Base-by-base conservation (phyloP, 2,888 invertebrate genomes). In the Drosophila lutescens region DNA sequence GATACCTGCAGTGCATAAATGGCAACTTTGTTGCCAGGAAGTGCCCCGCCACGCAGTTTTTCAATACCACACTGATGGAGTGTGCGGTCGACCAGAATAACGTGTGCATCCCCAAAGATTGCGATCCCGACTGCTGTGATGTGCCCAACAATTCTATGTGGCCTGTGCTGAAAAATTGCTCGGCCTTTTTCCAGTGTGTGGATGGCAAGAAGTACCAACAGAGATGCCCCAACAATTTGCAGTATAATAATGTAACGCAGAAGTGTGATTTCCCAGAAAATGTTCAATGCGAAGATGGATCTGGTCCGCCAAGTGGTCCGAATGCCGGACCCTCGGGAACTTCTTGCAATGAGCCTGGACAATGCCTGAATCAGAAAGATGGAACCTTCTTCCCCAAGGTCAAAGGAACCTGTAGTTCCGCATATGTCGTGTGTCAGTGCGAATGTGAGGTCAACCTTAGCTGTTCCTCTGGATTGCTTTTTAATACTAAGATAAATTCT, bases 251-350 rank as follows among this genome's bases (percentile, higher is more conserved):
- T 0, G 7, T 4, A 0, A 78, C 74, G 0, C 51, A 62, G 12
- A 8, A 53, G 0, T 90, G 90, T 61, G 91, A 88, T 47, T 88
- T 46, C 44, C 91, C 90, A 4, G 51, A 75, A 7, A 68, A 75
- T 17, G 90, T 88, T 1, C 40, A 77, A 1, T 90, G 90, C 44
- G 65, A 77, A 4, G 80, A 81, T 72, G 80, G 79, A 10, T 76
- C 77, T 44, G 43, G 50, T 6, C 80, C 87, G 34, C 89, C 89
- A 9, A 80, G 80, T 36, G 89, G 89, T 4, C 90, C 90, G 15
- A 74, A 75, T 2, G 84, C 90, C 8, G 90, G 90, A 10, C 90
- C 90, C 6, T 90, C 90, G 0, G 90, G 90, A 30, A 88, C 87
- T 2, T 67, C 65, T 26, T 90, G 90, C 47, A 80, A 58, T 38